Percentiles rank a stretch among this genome's conserved stretches.
Evolutionary conservation across 1,140 invertebrate species (phyloP).

Genomic region (Sarcophaga peregrina): DNA sequence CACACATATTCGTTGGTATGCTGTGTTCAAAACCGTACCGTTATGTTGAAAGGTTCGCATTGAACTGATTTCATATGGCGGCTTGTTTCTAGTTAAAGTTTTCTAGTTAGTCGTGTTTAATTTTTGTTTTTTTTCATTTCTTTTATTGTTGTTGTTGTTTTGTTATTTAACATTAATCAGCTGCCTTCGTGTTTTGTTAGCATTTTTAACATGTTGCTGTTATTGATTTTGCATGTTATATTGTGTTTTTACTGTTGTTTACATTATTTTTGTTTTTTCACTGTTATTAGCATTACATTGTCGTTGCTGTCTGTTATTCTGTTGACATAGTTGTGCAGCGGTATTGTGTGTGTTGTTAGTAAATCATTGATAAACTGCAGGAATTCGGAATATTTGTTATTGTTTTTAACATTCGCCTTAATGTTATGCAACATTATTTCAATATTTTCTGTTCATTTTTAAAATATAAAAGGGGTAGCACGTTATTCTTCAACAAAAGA

Average conservation of each 20-base stretch:
- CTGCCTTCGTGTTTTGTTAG: neutral
- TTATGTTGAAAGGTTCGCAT: constrained; percentile 12
- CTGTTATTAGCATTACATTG: no score
- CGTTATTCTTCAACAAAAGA: no score
- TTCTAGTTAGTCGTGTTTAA: neutral
- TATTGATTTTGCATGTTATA: neutral
- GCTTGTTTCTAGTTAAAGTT: neutral
- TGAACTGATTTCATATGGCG: constrained; percentile 17
- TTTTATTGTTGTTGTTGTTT: neutral
- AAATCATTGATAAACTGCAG: neutral
- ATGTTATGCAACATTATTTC: neutral
- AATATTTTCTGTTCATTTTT: no score
- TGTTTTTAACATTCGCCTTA: neutral
- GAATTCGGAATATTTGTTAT: neutral
- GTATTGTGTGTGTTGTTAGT: neutral
- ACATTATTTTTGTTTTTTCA: no score
- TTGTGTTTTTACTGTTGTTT: no score
- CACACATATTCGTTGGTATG: neutral
- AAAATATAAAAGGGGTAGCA: no score
- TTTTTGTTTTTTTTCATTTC: neutral
- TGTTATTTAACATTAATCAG: neutral
- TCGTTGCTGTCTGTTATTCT: no score
- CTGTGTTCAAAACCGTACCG: neutral
- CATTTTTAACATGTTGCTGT: neutral
- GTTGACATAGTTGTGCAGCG: no score